Base-by-base conservation (phyloP, 2,113 vertebrate species). In the Oceanodroma tethys region DNA sequence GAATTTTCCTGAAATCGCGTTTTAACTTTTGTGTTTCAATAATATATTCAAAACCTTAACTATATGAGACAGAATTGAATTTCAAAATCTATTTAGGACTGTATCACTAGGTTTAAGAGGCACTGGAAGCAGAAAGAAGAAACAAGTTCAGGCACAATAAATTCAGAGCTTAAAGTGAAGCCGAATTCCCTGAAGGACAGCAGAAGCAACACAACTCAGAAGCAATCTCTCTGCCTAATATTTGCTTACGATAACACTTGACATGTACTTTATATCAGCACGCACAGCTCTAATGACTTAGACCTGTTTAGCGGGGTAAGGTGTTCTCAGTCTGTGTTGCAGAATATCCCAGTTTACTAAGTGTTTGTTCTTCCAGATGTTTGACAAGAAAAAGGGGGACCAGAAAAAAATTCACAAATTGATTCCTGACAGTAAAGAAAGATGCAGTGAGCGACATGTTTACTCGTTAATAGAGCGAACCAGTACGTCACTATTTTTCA, bases 111-210 rank as follows among this genome's bases (percentile, higher is more conserved):
- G 13, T 68, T 84, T 78, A 84, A 80, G 40, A 86, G 43, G 74
- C 42, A 71, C 60, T 81, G 38, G 85, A 75, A 87, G 38, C 16
- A 88, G 55, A 76, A 89, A 70, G 59, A 65, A 94, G 66, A 85
- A 86, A 73, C 15, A 74, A 67, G 42, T 79, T 72, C 25, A 53
- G 4, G 48, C 53, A 71, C 43, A 82, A 53, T 52, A 79, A 88
- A 68, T 59, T 68, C 48, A 75, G 48, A 75, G 62, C 30, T 72
- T 85, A 56, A 68, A 87, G 53, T 34, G 60, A 81, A 85, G 52
- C 66, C 4, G 2, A 72, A 82, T 65, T 73, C 82, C 47, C 67
- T 27, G n/a, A 70, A 84, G 38, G 55, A 43, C 1, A 2, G 40
- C 59, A 86, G 50, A 76, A 85, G 15, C n/a, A 81, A 42, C 36